Evolutionary conservation across 2,888 invertebrate species (phyloP), one percentile per base, ranked within the genome.

Genomic region (Chirona hameri): DNA sequence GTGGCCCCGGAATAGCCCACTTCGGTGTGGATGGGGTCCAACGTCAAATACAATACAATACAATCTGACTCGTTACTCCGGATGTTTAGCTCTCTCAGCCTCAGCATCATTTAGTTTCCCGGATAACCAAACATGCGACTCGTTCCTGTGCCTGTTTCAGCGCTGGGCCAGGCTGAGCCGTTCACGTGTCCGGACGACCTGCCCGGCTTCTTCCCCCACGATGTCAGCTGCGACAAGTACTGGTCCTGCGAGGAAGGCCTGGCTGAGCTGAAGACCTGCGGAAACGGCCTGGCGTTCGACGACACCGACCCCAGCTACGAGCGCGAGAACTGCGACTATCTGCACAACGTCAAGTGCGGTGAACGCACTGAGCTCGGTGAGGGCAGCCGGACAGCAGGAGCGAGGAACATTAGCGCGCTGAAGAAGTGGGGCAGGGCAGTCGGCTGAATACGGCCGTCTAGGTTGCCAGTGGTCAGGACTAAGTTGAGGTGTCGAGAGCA

Each of bases 271-370:
- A 96, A 96, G 89, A 95, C 96, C 80, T 97, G 97, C 90, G 97
- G 97, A 83, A 97, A 97, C 88, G 97, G 97, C 83, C 91, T 97
- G 84, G 96, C 96, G 83, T 97, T 97, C 89, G 97, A 96, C 88
- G 93, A 95, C 84, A 90, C 92, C 82, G 97, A 97, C 90, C 91
- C 93, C 86, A 96, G 96, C 90, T 96, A 92, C 91, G 90, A 95
- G 87, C 95, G 95, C 83, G 97, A 97, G 89, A 97, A 97, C 91
- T 97, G 97, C 89, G 97, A 97, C 89, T 97, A 97, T 90, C 91
- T 95, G 86, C 96, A 97, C 91, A 96, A 96, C 86, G 96, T 97
- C 80, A 95, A 97, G 86, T 97, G 97, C 88, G 95, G 95, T 81
- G 95, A 95, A 85, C 93, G 97, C 87, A 89, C 93, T 84, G 93